Base-by-base conservation (phyloP, 2,888 invertebrate species). In the Amphipyra tragopoginis region DNA sequence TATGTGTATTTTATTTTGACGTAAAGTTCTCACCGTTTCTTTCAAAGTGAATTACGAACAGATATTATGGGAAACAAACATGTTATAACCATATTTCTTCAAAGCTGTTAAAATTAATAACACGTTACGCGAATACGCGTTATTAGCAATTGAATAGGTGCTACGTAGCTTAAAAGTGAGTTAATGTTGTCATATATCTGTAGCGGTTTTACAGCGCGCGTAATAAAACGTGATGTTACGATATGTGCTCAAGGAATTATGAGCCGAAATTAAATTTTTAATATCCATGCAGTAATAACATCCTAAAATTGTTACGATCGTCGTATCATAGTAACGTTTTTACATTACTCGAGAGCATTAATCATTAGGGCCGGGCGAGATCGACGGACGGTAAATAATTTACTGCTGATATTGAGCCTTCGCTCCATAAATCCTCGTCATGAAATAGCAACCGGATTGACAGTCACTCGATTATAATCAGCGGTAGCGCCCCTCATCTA, bases 351-450 rank as follows among this genome's bases (percentile, higher is more conserved):
- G 47, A 43, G 56, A 65, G 60, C 67, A 79, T 77, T 79, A 77
- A 89, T 89, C 87, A 86, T 79, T 53, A 56, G 70, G 69, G 69
- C 66, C 63, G 77, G 65, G 59, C 69, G 77, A 72, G 79, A 86
- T 80, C 82, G 82, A 79, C 77, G 79, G 80, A 74, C 82, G 81
- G 83, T 86, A 89, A 89, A 88, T 88, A 86, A 88, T 89, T 87
- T 84, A 86, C 84, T 81, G 84, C 79, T 81, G 86, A 83, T 82
- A 81, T 78, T 77, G 82, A 70, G 75, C 75, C 77, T 75, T 69
- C 59, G 65, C 70, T 74, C 82, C 83, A 89, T 90, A 89, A 89
- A 89, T 90, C 83, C 84, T 84, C 84, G 86, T 88, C 87, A 85
- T 80, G 79, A 78, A 84, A 85, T 82, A 81, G 79, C 79, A 77